Conservation (phyloP, 2,888 invertebrate species). For the Drosophila borealis region DNA sequence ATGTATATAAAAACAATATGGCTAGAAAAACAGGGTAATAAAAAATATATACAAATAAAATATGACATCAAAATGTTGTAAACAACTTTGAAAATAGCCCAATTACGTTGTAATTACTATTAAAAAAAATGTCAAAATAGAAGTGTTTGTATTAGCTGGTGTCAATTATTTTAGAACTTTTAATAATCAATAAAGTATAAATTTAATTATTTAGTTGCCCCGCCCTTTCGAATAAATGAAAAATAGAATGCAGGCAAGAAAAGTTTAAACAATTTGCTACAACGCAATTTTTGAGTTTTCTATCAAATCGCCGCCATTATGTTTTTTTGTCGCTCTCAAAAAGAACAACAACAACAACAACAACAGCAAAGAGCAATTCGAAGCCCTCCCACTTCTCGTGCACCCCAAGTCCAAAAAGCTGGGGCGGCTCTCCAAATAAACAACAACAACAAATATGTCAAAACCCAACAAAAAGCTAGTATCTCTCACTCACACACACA, state of each 20-base stretch:
- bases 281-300: slow-evolving; percentile 77
- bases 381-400: slow-evolving; percentile 64
- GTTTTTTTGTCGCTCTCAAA: slow-evolving; percentile 58
- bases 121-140: background rate
- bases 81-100: background rate
- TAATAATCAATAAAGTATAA: slow-evolving; percentile 3
- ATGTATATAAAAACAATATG: background rate
- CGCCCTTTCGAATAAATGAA: slow-evolving; percentile 21
- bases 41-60: background rate
- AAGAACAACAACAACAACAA: slow-evolving; percentile 26
- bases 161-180: slow-evolving; percentile 5
- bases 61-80: slow-evolving; percentile 3
- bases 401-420: slow-evolving; percentile 44
- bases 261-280: slow-evolving; percentile 76
- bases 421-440: slow-evolving; percentile 49
- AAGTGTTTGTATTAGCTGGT: background rate
- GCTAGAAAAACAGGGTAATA: slow-evolving; percentile 4
- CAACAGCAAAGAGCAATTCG: slow-evolving; percentile 43
- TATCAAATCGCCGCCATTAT: slow-evolving; percentile 76
- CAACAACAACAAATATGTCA: slow-evolving; percentile 73
- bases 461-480: slow-evolving; percentile 69
- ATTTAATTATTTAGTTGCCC: slow-evolving; percentile 32
- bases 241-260: slow-evolving; percentile 37
- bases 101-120: slow-evolving; percentile 3
- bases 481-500: slow-evolving; percentile 40